Evolutionary conservation across 2,797 vertebrate species (phyloP).

Genomic region (Squalus acanthias): DNA sequence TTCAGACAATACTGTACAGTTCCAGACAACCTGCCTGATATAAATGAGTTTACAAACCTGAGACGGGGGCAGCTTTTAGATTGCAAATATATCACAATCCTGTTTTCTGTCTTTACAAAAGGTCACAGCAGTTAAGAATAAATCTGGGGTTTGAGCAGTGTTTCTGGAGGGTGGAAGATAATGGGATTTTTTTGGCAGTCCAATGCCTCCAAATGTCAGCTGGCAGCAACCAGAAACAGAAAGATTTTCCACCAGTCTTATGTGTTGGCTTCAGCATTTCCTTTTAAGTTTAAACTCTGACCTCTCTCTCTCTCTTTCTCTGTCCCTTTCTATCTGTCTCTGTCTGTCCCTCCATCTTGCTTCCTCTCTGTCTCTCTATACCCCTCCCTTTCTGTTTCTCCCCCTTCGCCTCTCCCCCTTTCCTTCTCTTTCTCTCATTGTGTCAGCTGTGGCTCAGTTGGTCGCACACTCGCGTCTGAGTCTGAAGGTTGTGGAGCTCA

Average conservation of each 20-base stretch:
- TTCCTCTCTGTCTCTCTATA: neutral
- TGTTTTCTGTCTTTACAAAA: slow-evolving; percentile 18
- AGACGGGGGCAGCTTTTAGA: neutral
- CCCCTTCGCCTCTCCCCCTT: no score
- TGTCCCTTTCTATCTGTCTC: neutral
- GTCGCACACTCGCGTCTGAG: no score
- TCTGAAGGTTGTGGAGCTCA: no score
- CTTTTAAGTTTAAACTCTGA: neutral
- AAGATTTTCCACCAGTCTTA: neutral
- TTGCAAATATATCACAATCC: slow-evolving; percentile 32
- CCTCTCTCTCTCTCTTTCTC: neutral
- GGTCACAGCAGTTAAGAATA: neutral
- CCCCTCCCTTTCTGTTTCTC: neutral
- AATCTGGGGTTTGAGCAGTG: neutral
- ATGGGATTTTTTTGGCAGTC: neutral
- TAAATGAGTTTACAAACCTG: neutral
- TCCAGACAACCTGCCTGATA: neutral
- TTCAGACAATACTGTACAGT: neutral
- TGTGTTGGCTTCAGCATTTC: neutral
- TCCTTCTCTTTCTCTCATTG: no score
- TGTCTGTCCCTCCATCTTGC: neutral
- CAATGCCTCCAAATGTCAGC: neutral
- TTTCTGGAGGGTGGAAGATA: neutral
- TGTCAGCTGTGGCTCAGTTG: no score
- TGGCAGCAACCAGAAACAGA: neutral